Percentiles rank a stretch among this genome's conserved stretches.
Conservation (phyloP, 1,140 invertebrate species). For the Anoplophora glabripennis region DNA sequence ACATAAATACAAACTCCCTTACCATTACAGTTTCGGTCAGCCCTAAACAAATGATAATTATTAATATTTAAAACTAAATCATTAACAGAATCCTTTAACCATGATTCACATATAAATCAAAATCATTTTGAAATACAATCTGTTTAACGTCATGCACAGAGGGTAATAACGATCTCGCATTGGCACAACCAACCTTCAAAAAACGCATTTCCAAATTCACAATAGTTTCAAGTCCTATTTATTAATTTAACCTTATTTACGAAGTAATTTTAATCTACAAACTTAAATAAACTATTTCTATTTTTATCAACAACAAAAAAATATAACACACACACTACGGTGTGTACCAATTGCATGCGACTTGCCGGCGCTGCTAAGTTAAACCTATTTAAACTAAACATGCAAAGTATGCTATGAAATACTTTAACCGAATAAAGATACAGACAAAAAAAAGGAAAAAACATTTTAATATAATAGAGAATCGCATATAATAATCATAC, state of each 20-base stretch:
- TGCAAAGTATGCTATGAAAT: not conserved
- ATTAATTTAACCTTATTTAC: too few species aligned
- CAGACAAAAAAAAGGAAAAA: not conserved
- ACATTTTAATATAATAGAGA: not conserved
- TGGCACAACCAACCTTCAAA: slow-evolving; percentile 1
- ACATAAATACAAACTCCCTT: slow-evolving; percentile 4
- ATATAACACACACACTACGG: not conserved
- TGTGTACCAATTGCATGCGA: not conserved
- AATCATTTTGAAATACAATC: slow-evolving; percentile 3
- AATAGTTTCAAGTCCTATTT: too few species aligned
- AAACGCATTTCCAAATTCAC: slow-evolving; percentile 1
- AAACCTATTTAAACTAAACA: not conserved
- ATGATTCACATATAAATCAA: slow-evolving; percentile 9
- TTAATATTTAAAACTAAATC: slow-evolving; percentile 1
- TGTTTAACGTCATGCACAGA: slow-evolving; percentile 4
- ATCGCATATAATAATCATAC: not conserved
- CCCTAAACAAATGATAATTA: slow-evolving; percentile 3
- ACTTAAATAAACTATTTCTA: not conserved
- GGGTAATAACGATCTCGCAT: slow-evolving; percentile 8
- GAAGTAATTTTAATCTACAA: not conserved
- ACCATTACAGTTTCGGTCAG: slow-evolving; percentile 3
- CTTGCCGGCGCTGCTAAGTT: not conserved
- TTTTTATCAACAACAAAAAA: not conserved
- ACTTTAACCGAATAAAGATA: not conserved
- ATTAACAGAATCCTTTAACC: slow-evolving; percentile 8